Conservation (phyloP, 2,888 invertebrate genomes). For the Agrochola lychnidis region DNA sequence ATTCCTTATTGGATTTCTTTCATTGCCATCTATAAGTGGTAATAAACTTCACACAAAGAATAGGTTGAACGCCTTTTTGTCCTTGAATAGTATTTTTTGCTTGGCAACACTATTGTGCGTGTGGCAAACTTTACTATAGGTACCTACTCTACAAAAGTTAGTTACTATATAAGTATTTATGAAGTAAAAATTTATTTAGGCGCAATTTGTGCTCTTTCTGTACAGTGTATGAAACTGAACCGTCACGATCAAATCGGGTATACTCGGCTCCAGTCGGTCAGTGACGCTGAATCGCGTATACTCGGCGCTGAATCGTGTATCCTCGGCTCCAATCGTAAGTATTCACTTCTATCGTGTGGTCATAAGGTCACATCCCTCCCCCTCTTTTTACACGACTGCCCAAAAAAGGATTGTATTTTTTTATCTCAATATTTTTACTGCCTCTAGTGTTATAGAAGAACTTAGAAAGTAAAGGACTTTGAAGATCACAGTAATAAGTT, state of each 20-base stretch:
- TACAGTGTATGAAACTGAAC: background rate
- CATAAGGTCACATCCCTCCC: no score
- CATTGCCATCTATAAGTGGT: slow-evolving; percentile 58
- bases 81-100: slow-evolving; percentile 3
- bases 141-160: background rate
- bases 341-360: no score
- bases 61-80: background rate
- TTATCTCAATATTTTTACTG: background rate
- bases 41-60: slow-evolving; percentile 45
- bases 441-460: background rate
- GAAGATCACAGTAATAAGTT: background rate
- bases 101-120: background rate
- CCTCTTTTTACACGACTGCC: no score
- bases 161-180: background rate
- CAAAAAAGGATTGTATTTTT: no score
- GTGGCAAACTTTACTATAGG: background rate
- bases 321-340: background rate
- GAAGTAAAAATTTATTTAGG: no score
- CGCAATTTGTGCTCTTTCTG: background rate
- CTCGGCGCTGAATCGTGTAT: background rate
- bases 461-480: background rate
- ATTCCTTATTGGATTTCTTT: slow-evolving; percentile 63
- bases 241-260: background rate
- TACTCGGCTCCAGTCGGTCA: no score
- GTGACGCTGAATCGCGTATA: background rate